Percentiles rank a stretch among this genome's conserved stretches.
These are phyloP conservation scores for Passer montanus DNA, from an alignment of 2,113 vertebrate genomes.

Conservation along the genomic window DNA sequence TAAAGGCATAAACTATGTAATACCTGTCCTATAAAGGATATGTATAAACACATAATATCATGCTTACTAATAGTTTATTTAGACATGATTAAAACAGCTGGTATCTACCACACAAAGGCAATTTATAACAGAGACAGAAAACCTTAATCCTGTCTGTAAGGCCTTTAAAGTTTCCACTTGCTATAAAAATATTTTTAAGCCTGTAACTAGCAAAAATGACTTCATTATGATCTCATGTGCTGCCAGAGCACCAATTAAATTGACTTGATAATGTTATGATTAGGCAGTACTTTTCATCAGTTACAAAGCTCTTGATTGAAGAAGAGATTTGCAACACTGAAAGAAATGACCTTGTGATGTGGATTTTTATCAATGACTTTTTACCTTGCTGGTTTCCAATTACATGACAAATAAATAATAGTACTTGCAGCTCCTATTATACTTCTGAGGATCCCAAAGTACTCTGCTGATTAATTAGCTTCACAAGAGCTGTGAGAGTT, in stretches of 20 bases:
- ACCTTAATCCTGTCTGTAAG: background rate
- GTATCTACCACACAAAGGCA: background rate
- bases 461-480: slow-evolving; percentile 67
- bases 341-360: slow-evolving; percentile 67
- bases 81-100: background rate
- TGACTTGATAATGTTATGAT: slow-evolving; percentile 71
- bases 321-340: slow-evolving; percentile 63
- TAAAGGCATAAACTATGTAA: background rate
- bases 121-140: background rate
- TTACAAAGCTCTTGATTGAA: slow-evolving; percentile 70
- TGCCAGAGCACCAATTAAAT: slow-evolving; percentile 67
- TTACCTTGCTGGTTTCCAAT: slow-evolving; percentile 66
- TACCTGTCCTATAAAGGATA: background rate
- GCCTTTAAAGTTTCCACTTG: slow-evolving; percentile 34
- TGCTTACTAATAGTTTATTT: background rate
- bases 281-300: slow-evolving; percentile 69
- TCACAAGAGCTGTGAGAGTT: slow-evolving; percentile 38
- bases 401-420: slow-evolving; percentile 70
- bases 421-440: slow-evolving; percentile 60
- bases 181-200: slow-evolving; percentile 65
- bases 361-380: slow-evolving; percentile 71
- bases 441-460: slow-evolving; percentile 61
- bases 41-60: background rate
- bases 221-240: slow-evolving; percentile 66
- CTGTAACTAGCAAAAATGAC: slow-evolving; percentile 57